Conservation (phyloP, 2,888 invertebrate species). For the Chrysolina americana region DNA sequence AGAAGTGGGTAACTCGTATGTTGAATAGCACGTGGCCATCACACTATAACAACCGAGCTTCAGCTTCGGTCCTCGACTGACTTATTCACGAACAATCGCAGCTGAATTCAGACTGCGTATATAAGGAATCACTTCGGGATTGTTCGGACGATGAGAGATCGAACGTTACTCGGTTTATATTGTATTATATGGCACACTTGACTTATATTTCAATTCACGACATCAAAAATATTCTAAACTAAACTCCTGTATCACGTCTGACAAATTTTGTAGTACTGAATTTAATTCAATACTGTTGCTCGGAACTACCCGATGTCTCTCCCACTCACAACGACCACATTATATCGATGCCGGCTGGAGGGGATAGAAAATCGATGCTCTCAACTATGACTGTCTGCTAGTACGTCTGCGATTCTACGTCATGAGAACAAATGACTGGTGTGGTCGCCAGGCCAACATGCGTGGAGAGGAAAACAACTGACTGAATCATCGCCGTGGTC, state of each 20-base stretch:
- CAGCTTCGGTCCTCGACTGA: constrained; percentile 59
- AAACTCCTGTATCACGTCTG: not conserved
- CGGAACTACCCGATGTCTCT: not conserved
- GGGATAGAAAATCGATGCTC: constrained; percentile 70
- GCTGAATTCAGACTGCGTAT: constrained; percentile 9
- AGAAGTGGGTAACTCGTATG: constrained; percentile 65
- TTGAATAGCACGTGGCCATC: constrained; percentile 67
- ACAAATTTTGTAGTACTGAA: constrained; percentile 1
- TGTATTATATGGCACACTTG: not conserved
- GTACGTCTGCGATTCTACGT: constrained; percentile 67
- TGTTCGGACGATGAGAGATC: not conserved
- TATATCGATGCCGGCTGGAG: constrained; percentile 58
- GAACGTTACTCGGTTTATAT: not conserved
- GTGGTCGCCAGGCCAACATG: constrained; percentile 46
- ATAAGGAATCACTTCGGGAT: not conserved
- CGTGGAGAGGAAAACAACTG: constrained; percentile 37
- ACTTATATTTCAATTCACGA: not conserved
- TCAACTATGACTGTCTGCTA: constrained; percentile 58
- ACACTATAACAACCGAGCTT: constrained; percentile 61
- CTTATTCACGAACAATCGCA: constrained; percentile 33
- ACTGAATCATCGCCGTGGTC: constrained; percentile 66
- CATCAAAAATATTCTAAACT: not conserved
- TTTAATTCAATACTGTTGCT: not conserved
- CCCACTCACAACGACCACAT: constrained; percentile 40
- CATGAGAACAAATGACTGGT: constrained; percentile 55